phyloP scores from a whole-genome alignment of 2,113 vertebrate species.

The Coracopsis vasa region DNA sequence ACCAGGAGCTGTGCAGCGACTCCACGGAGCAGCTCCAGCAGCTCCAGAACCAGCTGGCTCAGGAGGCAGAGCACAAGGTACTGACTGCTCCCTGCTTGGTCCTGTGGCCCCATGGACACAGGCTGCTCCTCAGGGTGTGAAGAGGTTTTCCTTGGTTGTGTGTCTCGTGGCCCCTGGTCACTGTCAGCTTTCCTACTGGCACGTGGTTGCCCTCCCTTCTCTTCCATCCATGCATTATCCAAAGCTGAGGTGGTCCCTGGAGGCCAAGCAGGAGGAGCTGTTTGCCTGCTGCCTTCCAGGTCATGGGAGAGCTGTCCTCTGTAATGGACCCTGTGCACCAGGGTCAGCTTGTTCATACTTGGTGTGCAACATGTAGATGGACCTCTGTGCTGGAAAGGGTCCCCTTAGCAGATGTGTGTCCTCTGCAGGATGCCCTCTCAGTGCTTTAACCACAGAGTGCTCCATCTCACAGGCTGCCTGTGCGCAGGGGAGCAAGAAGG shows the following conservation, averaged over 20 bases:
- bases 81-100: conserved; percentile 43
- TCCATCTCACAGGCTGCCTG: neutral
- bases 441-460: neutral
- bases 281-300: neutral
- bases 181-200: conserved; percentile 24
- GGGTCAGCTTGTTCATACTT: neutral
- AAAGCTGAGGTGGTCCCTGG: conserved; percentile 20
- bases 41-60: conserved; percentile 88
- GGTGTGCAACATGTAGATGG: neutral
- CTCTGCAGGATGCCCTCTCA: neutral
- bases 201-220: neutral
- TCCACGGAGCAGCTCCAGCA: conserved; percentile 88
- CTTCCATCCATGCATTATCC: neutral
- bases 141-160: neutral
- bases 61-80: conserved; percentile 95
- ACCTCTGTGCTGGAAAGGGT: neutral
- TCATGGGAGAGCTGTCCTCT: neutral
- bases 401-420: neutral
- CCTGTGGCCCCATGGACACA: neutral
- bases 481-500: fast-evolving
- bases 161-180: neutral
- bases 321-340: neutral
- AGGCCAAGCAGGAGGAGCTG: neutral
- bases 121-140: neutral
- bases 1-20: conserved; percentile 83